Percentiles rank a stretch among this genome's conserved stretches.
Evolutionary conservation across 2,113 vertebrate genomes (phyloP).

Genomic region (Cairina moschata): DNA sequence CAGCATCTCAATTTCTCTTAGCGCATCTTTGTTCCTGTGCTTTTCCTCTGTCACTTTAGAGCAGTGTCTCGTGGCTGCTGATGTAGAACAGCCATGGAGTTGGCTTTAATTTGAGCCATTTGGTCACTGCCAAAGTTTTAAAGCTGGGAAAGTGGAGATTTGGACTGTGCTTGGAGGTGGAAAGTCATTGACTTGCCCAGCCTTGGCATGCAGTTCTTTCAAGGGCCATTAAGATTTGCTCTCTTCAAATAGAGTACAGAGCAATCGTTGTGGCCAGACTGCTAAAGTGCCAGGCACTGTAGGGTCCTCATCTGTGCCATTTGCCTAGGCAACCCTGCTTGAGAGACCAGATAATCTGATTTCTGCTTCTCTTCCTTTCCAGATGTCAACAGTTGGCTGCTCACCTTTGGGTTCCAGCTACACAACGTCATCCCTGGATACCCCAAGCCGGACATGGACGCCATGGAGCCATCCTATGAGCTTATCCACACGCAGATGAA

Average conservation of each 20-base stretch:
- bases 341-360: neutral
- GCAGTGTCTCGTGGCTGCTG: neutral
- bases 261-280: neutral
- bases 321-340: neutral
- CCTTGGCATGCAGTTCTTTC: neutral
- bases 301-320: neutral
- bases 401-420: conserved; percentile 97
- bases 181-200: neutral
- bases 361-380: conserved; percentile 58
- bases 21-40: neutral
- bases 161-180: neutral
- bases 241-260: neutral
- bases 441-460: conserved; percentile 87
- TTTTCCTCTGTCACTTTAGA: neutral
- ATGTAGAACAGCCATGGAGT: neutral
- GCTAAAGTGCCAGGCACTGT: neutral
- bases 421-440: conserved; percentile 98
- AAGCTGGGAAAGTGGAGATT: neutral
- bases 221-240: neutral
- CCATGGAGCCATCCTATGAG: conserved; percentile 95
- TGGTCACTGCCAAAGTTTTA: neutral
- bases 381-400: conserved; percentile 99
- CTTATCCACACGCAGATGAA: conserved; percentile 93
- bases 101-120: neutral
- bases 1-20: neutral